These are phyloP conservation scores for Sinocyclocheilus anophthalmus DNA, from an alignment of 2,113 vertebrate species.

Conservation along the genomic window DNA sequence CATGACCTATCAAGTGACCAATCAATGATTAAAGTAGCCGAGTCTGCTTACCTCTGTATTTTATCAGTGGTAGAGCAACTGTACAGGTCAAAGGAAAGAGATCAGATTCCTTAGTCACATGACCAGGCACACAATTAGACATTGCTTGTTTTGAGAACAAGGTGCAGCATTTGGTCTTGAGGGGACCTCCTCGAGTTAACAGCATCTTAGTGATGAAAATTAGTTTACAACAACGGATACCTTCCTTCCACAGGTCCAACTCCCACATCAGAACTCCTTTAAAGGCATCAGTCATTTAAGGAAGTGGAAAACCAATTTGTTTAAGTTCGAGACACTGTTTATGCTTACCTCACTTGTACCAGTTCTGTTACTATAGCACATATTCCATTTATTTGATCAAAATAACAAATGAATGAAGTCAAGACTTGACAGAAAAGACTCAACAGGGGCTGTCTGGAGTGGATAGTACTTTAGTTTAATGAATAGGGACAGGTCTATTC, in stretches of 20 bases:
- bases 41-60: background rate
- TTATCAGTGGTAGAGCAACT: background rate
- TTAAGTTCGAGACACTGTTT: slow-evolving; percentile 47
- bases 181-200: slow-evolving; percentile 35
- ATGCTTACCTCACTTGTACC: slow-evolving; percentile 44
- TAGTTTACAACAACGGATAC: slow-evolving; percentile 45
- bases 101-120: background rate
- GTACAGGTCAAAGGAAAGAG: slow-evolving; percentile 9
- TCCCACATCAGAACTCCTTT: slow-evolving; percentile 44
- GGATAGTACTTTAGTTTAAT: background rate
- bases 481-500: slow-evolving; percentile 13
- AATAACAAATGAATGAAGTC: slow-evolving; percentile 46
- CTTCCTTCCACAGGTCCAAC: slow-evolving; percentile 31
- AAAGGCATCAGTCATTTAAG: slow-evolving; percentile 50
- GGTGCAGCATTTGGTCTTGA: background rate
- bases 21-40: background rate
- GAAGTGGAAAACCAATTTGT: slow-evolving; percentile 50
- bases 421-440: slow-evolving; percentile 34
- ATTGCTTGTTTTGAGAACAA: background rate
- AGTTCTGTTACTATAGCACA: slow-evolving; percentile 33
- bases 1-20: slow-evolving; percentile 7
- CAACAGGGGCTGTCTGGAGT: slow-evolving; percentile 24
- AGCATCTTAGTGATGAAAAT: slow-evolving; percentile 53
- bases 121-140: background rate
- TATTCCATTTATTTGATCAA: slow-evolving; percentile 49